These are phyloP conservation scores for Cirrhinus mrigala DNA, from an alignment of 2,797 vertebrate genomes.

Conservation along the genomic window DNA sequence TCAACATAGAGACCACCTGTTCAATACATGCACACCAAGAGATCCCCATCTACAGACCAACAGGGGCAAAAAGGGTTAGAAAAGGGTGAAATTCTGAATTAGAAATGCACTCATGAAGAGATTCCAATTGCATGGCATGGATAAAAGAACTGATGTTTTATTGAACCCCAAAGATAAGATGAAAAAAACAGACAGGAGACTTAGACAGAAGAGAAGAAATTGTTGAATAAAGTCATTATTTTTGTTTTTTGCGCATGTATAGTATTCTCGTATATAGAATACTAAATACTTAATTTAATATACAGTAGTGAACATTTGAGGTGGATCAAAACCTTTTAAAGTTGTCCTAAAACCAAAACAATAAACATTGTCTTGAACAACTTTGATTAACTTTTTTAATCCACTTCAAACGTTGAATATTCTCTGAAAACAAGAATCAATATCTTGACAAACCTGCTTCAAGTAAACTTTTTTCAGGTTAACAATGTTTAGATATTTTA, in stretches of 20 bases:
- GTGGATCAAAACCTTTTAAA: too few species aligned
- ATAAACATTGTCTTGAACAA: too few species aligned
- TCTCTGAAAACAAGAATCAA: not conserved
- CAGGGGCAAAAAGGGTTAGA: not conserved
- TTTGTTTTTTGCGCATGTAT: too few species aligned
- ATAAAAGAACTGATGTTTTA: not conserved
- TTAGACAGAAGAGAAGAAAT: too few species aligned
- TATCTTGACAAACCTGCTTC: not conserved
- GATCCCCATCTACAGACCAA: constrained; percentile 12
- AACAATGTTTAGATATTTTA: not conserved
- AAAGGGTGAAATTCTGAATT: not conserved
- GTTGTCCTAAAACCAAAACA: too few species aligned
- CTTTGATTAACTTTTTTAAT: too few species aligned
- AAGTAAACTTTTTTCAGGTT: not conserved
- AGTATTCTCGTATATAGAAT: too few species aligned
- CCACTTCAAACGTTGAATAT: not conserved
- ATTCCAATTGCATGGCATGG: not conserved
- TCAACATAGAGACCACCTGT: constrained; percentile 60
- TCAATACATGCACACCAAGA: constrained; percentile 23
- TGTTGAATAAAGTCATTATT: too few species aligned
- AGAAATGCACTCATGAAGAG: not conserved
- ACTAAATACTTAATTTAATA: too few species aligned
- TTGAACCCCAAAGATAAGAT: not conserved
- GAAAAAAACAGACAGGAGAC: not conserved
- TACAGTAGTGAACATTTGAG: too few species aligned